Percentiles rank a stretch among this genome's conserved stretches.
These are phyloP conservation scores for Corythornis vintsioides DNA, from an alignment of 2,113 vertebrate genomes.

Conservation along the genomic window DNA sequence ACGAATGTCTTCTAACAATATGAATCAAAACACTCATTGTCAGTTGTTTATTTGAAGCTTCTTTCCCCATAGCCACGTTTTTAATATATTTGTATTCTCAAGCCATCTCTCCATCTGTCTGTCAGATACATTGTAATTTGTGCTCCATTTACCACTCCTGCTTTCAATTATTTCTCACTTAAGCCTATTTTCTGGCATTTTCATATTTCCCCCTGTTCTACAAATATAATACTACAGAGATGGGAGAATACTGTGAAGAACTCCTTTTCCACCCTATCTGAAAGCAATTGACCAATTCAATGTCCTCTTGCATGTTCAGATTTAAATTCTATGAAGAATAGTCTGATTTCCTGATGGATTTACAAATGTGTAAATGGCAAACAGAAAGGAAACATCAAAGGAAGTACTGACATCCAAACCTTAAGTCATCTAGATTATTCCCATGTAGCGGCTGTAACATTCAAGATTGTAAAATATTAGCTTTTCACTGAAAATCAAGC, in stretches of 20 bases:
- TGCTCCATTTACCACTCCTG: neutral
- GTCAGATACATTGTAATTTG: neutral
- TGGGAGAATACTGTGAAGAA: neutral
- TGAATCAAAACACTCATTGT: neutral
- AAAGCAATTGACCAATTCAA: slow-evolving; percentile 58
- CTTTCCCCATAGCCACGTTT: neutral
- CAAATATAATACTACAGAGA: slow-evolving; percentile 2
- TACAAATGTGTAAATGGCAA: slow-evolving; percentile 44
- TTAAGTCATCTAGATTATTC: neutral
- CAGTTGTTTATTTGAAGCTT: neutral
- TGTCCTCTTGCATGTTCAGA: slow-evolving; percentile 34
- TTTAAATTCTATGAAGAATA: slow-evolving; percentile 45
- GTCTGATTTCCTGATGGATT: slow-evolving; percentile 16
- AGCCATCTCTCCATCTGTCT: neutral
- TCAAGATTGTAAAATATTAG: slow-evolving; percentile 22
- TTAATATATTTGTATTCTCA: neutral
- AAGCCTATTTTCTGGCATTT: neutral
- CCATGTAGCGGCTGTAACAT: neutral
- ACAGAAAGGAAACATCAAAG: neutral
- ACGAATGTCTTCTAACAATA: neutral
- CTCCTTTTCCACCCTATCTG: neutral
- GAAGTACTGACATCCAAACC: neutral
- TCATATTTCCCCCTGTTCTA: neutral
- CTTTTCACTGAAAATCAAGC: neutral
- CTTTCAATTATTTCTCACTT: slow-evolving; percentile 5